phyloP scores from a whole-genome alignment of 2,113 vertebrate genomes.

The Sphaerodactylus townsendi region DNA sequence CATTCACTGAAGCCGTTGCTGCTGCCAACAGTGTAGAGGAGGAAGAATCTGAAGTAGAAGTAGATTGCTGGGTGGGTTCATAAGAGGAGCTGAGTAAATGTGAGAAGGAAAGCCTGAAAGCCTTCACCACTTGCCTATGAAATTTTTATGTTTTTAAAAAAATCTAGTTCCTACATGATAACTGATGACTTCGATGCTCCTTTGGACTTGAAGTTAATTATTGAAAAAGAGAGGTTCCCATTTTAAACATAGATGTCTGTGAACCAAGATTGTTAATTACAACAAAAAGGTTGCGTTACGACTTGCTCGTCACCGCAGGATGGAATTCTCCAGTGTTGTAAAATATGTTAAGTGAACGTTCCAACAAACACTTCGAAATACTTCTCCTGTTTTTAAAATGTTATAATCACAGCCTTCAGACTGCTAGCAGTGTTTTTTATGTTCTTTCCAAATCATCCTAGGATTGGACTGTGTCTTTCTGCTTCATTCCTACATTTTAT shows the following conservation, averaged over 20 bases:
- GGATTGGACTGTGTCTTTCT: slow-evolving; percentile 31
- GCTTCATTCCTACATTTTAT: slow-evolving; percentile 36
- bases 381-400: slow-evolving; percentile 42
- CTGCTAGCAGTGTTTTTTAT: slow-evolving; percentile 50
- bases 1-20: not conserved
- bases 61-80: not conserved
- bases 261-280: slow-evolving; percentile 17
- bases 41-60: not conserved
- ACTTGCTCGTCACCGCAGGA: slow-evolving; percentile 33
- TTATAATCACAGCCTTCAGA: slow-evolving; percentile 36
- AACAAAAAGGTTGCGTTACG: slow-evolving; percentile 41
- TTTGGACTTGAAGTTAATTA: not conserved
- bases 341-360: slow-evolving; percentile 25
- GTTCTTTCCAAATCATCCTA: slow-evolving; percentile 38
- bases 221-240: not conserved
- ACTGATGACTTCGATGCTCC: not conserved
- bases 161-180: not conserved
- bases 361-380: slow-evolving; percentile 23
- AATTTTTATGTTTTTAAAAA: not conserved
- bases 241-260: not conserved
- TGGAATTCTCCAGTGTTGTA: slow-evolving; percentile 42
- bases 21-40: not conserved
- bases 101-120: not conserved
- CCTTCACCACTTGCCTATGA: not conserved
- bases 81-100: not conserved